Evolutionary conservation across 2,797 vertebrate species (phyloP), one percentile per base, ranked within the genome.

Genomic region (Coilia nasus): DNA sequence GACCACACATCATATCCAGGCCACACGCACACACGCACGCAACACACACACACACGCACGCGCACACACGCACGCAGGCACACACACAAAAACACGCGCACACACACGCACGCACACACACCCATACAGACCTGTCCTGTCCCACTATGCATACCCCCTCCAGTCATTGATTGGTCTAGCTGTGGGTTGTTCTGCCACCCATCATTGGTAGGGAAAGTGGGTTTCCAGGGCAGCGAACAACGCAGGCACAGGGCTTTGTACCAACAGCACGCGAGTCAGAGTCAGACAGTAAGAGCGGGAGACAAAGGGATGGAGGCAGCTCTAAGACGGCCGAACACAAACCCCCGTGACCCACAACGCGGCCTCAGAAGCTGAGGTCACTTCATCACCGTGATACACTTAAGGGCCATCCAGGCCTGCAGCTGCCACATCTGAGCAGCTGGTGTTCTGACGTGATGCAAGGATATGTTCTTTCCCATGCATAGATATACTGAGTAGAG

Each of bases 1-100:
- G 47, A 35, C 86, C 67, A 83, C 23, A 81, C n/a, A 64, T 25
- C 83, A 21, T 60, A 85, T 82, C 19, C 84, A 84, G 80, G 28
- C 84, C 25, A 35, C 50, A 54, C 7, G 14, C 50, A 54, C 7
- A 54, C 50, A 47, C 46, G 10, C 4, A 47, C 46, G 10, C 46
- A 47, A 28, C 64, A 28, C 54, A 7, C 25, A 44, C 41, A 46
- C n/a, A 25, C 17, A 19, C 50, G 19, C 81, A 50, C 12, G 17
- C 4, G 14, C 50, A 54, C 50, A 9, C 50, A 54, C 7, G 14
- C 50, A 54, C 7, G 14, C 50, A 54, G 2, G 14, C 50, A 54
- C 78, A 82, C 35, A 44, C 35, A 21, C 80, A 46, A 31, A 35
- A 83, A 85, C 78, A 60, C 82, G 75, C 31, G 50, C 54, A 81